Base-by-base conservation (phyloP, 2,888 invertebrate species). In the Brassicogethes aeneus region DNA sequence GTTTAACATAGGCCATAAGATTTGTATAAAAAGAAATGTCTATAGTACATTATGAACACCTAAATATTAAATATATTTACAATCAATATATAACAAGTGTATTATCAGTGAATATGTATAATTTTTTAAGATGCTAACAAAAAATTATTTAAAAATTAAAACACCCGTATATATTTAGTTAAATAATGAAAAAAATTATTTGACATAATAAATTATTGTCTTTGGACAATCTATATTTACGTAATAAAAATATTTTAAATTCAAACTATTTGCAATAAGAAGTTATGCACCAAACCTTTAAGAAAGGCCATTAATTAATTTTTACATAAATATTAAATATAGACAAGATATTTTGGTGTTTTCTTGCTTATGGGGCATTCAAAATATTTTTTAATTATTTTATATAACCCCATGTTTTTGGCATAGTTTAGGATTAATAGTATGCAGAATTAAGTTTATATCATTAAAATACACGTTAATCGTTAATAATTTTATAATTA, bases 1-100 rank as follows among this genome's bases (percentile, higher is more conserved):
- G 36, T 35, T 37, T 45, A 49, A 47, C 45, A 46, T 46, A 52
- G 47, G 50, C 52, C 48, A 48, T 44, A 44, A 49, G 46, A 44
- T 45, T 41, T 39, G 41, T 43, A 46, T 48, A 46, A 46, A 48
- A 48, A 38, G 42, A 43, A 46, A 41, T 35, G 37, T 39, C 41
- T 16, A 2, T 43, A 43, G 36, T 47, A 47, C 45, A 47, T 34
- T 44, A 46, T 47, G 32, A 41, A 47, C 47, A 45, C 39, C 40
- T 46, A 43, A 31, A 40, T 48, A 46, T 43, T 44, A 46, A 44
- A 48, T 46, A 46, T 46, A 46, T 48, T 39, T 46, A 48, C 45
- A 48, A 41, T 43, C 39, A 45, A 45, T 36, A 42, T 15, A 46
- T 46, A 48, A 48, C 48, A 48, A 45, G 23, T 7, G 5, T 23